Percentiles rank a stretch among this genome's conserved stretches.
These are phyloP conservation scores for Tetanocera ferruginea DNA, from an alignment of 2,888 invertebrate genomes.

Conservation along the genomic window DNA sequence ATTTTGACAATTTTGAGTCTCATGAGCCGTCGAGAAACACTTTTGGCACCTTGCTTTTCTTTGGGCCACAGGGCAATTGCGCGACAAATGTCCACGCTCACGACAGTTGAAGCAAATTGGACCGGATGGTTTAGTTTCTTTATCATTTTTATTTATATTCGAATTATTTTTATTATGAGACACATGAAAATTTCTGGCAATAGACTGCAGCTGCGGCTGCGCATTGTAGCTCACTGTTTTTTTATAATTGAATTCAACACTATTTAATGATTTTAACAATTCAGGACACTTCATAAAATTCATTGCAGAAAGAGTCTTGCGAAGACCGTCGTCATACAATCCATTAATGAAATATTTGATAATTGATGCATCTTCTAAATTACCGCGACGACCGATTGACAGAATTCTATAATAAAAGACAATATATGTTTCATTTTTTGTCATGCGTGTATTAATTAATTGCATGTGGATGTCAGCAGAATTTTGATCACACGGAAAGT, in stretches of 20 bases:
- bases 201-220: no score
- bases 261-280: constrained; percentile 1
- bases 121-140: constrained; percentile 5
- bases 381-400: constrained; percentile 40
- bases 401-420: constrained; percentile 43
- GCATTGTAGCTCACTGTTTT: not conserved
- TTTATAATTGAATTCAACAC: no score
- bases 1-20: constrained; percentile 23
- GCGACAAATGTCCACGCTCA: constrained; percentile 18
- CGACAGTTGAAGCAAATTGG: constrained; percentile 30
- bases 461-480: constrained; percentile 23
- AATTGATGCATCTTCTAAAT: constrained; percentile 37
- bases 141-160: not conserved
- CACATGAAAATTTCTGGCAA: no score
- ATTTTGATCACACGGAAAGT: constrained; percentile 16
- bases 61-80: not conserved
- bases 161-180: not conserved
- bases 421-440: constrained; percentile 14
- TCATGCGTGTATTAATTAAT: constrained; percentile 36
- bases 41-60: not conserved
- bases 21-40: not conserved
- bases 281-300: not conserved
- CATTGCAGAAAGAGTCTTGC: not conserved
- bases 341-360: constrained; percentile 43
- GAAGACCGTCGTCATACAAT: constrained; percentile 32